Base-by-base conservation (phyloP, 2,888 invertebrate genomes). In the Lochmaea capreae region DNA sequence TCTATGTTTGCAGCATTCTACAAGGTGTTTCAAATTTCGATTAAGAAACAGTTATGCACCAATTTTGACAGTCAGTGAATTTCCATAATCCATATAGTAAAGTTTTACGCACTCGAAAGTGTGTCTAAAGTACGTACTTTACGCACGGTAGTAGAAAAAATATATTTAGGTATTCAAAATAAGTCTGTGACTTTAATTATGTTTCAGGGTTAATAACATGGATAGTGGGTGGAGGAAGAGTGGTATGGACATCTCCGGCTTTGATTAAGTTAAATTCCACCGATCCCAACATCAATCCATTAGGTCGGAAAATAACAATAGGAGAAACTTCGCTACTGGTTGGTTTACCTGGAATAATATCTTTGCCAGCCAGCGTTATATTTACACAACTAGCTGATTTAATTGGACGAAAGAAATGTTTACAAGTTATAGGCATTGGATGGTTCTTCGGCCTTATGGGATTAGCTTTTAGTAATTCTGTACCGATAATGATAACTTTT, bases 401-500 rank as follows among this genome's bases (percentile, higher is more conserved):
- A n/a, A 62, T 78, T 5, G 94, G 94, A 0, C 88, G 93, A 16
- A 93, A 92, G 87, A 89, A 88, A 88, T 90, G 91, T 0, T 86
- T 94, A 10, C 83, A 94, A 9, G 84, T 90, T 11, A 89, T 92
- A 16, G 87, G 91, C 0, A 78, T 92, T 0, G 93, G 94, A 0
- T 92, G 92, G 71, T 84, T 92, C 22, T 49, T 91, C 0, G 93
- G 78, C 1, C 42, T 73, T 33, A 18, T 78, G 1, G 68, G 72
- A 0, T 10, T 75, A 9, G 76, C 78, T 0, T 77, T 78, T 18
- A 78, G 78, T 9, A 67, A 62, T 12, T 52, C 58, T 3, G 63
- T 80, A 12, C 18, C n/a, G 6, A 18, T 26, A n/a, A n/a, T 63
- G 3, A 46, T 70, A 11, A 12, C 16, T 12, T 63, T 18, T 16